phyloP scores from a whole-genome alignment of 2,888 invertebrate species.

The Serripes groenlandicus region DNA sequence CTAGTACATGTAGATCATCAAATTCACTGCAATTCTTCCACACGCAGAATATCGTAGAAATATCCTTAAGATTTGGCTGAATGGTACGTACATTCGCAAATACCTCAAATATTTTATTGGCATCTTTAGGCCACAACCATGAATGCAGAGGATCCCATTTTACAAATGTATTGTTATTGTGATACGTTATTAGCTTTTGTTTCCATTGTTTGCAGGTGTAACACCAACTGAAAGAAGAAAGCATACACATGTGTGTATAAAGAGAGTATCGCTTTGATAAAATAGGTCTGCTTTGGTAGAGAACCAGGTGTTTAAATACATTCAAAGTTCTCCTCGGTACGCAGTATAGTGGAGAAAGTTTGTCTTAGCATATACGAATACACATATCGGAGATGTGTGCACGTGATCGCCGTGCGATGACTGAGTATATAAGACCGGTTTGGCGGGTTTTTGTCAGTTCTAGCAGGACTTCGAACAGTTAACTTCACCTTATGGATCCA shows the following conservation, averaged over 20 bases:
- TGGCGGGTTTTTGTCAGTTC: background rate
- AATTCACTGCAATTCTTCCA: background rate
- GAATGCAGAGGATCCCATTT: background rate
- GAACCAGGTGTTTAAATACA: too few species aligned
- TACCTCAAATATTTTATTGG: background rate
- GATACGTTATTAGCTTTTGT: background rate
- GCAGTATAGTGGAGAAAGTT: background rate
- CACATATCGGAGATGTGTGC: background rate
- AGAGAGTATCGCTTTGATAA: too few species aligned
- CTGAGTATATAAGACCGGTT: background rate
- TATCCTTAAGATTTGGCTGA: background rate
- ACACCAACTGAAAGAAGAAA: constrained; percentile 4
- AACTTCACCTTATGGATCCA: background rate
- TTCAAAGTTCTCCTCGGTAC: background rate
- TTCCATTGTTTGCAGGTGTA: background rate
- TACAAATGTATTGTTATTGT: background rate
- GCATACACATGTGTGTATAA: too few species aligned
- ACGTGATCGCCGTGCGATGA: background rate
- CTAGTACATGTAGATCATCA: background rate
- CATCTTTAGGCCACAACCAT: background rate
- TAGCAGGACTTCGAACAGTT: background rate
- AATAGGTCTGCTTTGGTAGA: too few species aligned
- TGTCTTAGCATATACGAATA: background rate
- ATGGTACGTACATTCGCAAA: background rate
- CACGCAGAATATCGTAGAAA: background rate